Evolutionary conservation across 2,888 invertebrate genomes (phyloP), one percentile per base, ranked within the genome.

Genomic region (Latrodectus elegans): DNA sequence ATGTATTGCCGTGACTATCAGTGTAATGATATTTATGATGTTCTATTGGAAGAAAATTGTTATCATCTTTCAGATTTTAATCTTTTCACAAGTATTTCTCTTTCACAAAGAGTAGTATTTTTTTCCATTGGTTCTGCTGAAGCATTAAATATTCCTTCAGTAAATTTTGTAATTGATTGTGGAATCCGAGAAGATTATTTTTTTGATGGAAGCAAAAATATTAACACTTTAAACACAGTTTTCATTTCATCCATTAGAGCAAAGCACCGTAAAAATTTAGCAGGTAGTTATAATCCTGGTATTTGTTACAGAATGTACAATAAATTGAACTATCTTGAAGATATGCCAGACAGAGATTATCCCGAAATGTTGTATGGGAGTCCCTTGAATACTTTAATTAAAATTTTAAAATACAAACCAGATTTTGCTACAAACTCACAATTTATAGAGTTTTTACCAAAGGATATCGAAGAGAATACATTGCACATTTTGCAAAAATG

Each of bases 291-390:
- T 38, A 22, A 11, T 12, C 17, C 70, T 26, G 88, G 88, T 15
- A 65, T 75, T 51, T 88, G 84, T 67, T 88, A 80, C 65, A 64
- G 80, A 51, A 74, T 80, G 9, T 88, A 80, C 52, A 88, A 17
- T 26, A 88, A 84, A 71, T n/a, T 71, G 14, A 74, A 88, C 71
- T 88, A 80, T 75, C 14, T 8, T 9, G 55, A 71, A 49, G 76
- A 88, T 60, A 88, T 88, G 88, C 17, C 9, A n/a, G 10, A 26
- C 52, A 22, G 11, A 17, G 76, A 76, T 14, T 53, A 14, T 4
- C 84, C 88, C 9, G 88, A 88, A 26, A 72, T 88, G 38, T 72
- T 84, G 26, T 51, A 53, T 22, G n/a, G 65, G 0, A 76, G 80
- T 84, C 88, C 88, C 10, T 22, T 72, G 26, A 84, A 75, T 22